These are phyloP conservation scores for Microcaecilia unicolor DNA, from an alignment of 2,797 vertebrate genomes.

Conservation along the genomic window DNA sequence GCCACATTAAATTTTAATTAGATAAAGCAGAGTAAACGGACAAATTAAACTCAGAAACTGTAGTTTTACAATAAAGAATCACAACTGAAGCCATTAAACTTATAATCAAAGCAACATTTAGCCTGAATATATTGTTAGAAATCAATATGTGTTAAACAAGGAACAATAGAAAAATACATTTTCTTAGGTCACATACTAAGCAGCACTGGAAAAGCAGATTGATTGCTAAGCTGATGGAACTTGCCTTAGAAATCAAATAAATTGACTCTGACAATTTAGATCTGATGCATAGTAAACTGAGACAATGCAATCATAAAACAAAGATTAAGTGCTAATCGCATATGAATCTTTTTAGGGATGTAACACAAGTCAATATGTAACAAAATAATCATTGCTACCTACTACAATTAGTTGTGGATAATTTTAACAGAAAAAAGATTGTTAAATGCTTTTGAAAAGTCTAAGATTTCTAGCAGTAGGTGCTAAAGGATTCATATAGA, in stretches of 20 bases:
- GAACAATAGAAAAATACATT: background rate
- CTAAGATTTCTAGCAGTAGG: no score
- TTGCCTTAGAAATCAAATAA: background rate
- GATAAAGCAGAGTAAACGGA: background rate
- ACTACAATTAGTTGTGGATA: no score
- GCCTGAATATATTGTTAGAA: background rate
- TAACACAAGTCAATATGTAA: no score
- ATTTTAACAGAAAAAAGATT: no score
- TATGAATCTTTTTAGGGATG: no score
- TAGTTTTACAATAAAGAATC: background rate
- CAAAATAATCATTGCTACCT: no score
- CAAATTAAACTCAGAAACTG: background rate
- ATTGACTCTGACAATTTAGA: background rate
- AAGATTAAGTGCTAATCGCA: background rate
- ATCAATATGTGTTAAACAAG: rapidly evolving
- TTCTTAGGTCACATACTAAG: background rate
- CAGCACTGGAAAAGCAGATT: background rate
- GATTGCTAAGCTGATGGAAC: rapidly evolving
- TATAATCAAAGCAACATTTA: rapidly evolving
- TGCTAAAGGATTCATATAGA: no score
- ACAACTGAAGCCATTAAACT: background rate
- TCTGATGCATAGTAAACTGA: background rate
- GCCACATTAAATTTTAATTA: no score
- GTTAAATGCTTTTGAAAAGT: no score
- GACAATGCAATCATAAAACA: background rate